Evolutionary conservation across 2,888 invertebrate species (phyloP).

Genomic region (Apoderus coryli): DNA sequence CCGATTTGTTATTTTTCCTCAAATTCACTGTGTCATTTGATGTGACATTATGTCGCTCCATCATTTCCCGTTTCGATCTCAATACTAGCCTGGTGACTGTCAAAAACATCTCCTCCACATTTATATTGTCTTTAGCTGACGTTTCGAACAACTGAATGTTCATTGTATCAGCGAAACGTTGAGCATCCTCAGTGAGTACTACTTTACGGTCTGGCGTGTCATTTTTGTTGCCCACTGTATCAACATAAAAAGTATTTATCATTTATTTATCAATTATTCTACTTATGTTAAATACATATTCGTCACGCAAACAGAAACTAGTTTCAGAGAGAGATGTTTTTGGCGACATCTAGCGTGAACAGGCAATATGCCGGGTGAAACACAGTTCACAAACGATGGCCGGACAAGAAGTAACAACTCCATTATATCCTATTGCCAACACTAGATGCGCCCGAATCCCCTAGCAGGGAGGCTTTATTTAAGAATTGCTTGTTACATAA

Average conservation of each 20-base stretch:
- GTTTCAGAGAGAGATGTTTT: too few species aligned
- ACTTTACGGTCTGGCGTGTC: constrained; percentile 91
- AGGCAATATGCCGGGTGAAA: too few species aligned
- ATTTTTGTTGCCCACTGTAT: constrained; percentile 91
- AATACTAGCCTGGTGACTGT: constrained; percentile 67
- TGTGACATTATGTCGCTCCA: constrained; percentile 54
- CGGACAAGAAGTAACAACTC: too few species aligned
- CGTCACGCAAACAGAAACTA: too few species aligned
- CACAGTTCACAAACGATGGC: too few species aligned
- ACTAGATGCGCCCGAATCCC: too few species aligned
- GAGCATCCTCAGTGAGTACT: constrained; percentile 92
- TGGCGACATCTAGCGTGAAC: too few species aligned
- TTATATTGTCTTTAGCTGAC: constrained; percentile 97
- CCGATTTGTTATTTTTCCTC: constrained; percentile 47
- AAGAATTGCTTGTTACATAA: too few species aligned
- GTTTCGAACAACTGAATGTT: constrained; percentile 95
- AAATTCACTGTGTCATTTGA: constrained; percentile 62
- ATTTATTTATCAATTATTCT: constrained; percentile 1
- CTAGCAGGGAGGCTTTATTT: too few species aligned
- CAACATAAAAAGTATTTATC: too few species aligned
- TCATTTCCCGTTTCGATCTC: constrained; percentile 63
- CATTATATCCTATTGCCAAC: too few species aligned
- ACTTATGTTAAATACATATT: too few species aligned
- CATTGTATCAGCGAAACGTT: constrained; percentile 95
- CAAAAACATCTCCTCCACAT: constrained; percentile 93